Conservation (phyloP, 2,113 vertebrate genomes). For the Eublepharis macularius region DNA sequence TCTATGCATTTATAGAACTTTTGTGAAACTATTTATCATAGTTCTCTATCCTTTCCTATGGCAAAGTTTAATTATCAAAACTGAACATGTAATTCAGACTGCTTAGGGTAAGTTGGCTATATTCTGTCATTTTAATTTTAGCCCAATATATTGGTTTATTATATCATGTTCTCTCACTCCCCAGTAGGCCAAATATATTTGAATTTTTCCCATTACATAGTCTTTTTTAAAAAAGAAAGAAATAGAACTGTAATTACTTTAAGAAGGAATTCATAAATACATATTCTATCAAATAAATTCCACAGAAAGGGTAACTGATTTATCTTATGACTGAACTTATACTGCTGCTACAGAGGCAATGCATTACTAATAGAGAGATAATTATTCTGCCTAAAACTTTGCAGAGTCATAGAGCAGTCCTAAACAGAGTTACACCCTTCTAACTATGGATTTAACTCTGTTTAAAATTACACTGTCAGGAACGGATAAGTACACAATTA, state of each 20-base stretch:
- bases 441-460: not conserved
- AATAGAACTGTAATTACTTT: not conserved
- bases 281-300: not conserved
- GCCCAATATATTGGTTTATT: not conserved
- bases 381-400: not conserved
- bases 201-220: not conserved
- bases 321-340: not conserved
- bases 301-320: not conserved
- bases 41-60: not conserved
- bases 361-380: not conserved
- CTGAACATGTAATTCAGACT: constrained; percentile 14
- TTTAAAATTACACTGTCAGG: not conserved
- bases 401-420: not conserved
- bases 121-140: not conserved
- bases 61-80: constrained; percentile 21
- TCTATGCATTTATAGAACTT: not conserved
- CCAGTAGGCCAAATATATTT: not conserved
- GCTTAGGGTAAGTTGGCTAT: not conserved
- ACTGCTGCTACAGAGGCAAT: not conserved
- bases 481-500: not conserved
- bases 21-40: not conserved
- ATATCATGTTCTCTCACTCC: not conserved
- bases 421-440: too few relatives aligned
- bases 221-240: not conserved
- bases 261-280: not conserved